Conservation (phyloP, 2,888 invertebrate genomes). For the Acheta domesticus region DNA sequence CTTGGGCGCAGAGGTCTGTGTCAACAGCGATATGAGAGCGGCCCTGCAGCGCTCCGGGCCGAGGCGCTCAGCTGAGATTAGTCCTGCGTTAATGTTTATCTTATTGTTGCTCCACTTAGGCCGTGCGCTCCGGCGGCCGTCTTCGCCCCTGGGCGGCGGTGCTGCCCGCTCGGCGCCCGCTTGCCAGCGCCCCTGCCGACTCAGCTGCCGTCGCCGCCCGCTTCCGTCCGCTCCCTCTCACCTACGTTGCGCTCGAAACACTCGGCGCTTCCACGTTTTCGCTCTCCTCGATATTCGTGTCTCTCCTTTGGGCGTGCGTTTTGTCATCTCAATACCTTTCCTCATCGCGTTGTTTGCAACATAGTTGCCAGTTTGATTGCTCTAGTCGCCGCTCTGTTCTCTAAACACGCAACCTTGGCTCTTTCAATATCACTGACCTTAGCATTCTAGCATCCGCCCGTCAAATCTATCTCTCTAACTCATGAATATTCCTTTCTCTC, state of each 20-base stretch:
- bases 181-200: neutral
- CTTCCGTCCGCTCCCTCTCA: neutral
- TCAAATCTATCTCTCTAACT: too few species aligned
- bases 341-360: too few species aligned
- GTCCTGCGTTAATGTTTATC: constrained; percentile 18
- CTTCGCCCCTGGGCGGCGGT: too few species aligned
- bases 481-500: too few species aligned
- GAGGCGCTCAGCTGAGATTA: constrained; percentile 18
- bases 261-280: neutral
- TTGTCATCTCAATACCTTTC: neutral
- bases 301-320: neutral
- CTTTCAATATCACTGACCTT: too few species aligned
- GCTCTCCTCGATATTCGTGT: neutral
- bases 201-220: neutral
- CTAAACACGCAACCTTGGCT: too few species aligned
- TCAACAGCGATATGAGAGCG: constrained; percentile 18
- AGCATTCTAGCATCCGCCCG: too few species aligned
- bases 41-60: neutral
- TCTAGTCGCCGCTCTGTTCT: too few species aligned
- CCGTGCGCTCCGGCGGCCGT: neutral
- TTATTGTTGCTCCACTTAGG: constrained; percentile 18
- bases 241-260: neutral
- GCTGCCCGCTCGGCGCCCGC: too few species aligned
- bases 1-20: constrained; percentile 18
- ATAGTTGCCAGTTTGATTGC: too few species aligned